These are phyloP conservation scores for Nephrotoma flavescens DNA, from an alignment of 2,888 invertebrate genomes.

Conservation along the genomic window DNA sequence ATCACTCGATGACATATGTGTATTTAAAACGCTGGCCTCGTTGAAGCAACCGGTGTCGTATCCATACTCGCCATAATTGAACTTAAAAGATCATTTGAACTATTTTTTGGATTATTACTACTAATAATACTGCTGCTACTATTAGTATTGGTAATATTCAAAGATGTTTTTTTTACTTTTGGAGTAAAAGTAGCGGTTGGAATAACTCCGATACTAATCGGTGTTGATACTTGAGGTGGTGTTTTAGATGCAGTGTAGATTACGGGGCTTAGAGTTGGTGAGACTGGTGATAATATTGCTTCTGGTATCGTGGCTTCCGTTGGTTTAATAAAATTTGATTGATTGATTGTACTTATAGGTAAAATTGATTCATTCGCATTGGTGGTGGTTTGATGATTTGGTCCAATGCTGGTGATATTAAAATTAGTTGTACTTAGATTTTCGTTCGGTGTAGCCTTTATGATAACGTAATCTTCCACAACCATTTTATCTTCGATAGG, in stretches of 20 bases:
- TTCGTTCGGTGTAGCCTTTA: not conserved
- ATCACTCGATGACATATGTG: not conserved
- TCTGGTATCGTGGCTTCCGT: not conserved
- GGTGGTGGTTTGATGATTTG: not conserved
- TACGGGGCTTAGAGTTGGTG: not conserved
- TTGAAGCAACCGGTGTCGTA: constrained; percentile 8
- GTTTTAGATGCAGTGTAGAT: not conserved
- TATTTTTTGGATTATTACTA: not conserved
- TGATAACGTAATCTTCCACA: not conserved
- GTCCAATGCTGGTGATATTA: not conserved
- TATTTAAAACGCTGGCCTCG: not conserved
- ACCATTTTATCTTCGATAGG: not conserved
- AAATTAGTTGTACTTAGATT: not conserved
- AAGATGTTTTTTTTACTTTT: constrained; percentile 8
- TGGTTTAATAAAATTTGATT: not conserved
- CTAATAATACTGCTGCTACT: constrained; percentile 3
- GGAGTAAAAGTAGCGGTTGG: constrained; percentile 16
- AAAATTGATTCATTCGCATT: not conserved
- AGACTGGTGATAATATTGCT: not conserved
- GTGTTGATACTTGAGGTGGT: constrained; percentile 13
- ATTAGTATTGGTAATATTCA: not conserved
- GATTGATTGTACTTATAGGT: not conserved
- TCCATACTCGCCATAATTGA: constrained; percentile 34
- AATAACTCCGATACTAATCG: constrained; percentile 4
- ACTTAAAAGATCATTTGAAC: constrained; percentile 26